Evolutionary conservation across 2,113 vertebrate species (phyloP).

Genomic region (Carollia perspicillata): DNA sequence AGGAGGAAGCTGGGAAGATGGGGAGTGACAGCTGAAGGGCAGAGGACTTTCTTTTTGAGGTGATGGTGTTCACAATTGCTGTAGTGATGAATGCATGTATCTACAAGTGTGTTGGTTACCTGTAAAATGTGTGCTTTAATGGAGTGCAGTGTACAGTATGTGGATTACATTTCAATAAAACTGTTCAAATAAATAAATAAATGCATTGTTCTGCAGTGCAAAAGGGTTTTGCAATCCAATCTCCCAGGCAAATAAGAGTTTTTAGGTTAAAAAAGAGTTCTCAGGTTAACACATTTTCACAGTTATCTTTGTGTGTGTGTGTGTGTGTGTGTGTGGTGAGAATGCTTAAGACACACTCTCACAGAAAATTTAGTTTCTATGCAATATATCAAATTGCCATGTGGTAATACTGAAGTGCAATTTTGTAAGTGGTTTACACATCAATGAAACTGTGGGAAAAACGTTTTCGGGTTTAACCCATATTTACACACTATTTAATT

Average conservation of each 20-base stretch:
- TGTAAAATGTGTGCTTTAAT: background rate
- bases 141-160: background rate
- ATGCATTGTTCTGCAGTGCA: background rate
- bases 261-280: too few relatives aligned
- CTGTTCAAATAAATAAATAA: background rate
- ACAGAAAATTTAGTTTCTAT: too few relatives aligned
- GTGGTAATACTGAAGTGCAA: too few relatives aligned
- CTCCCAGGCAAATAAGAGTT: background rate
- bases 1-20: background rate
- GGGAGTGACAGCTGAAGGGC: background rate
- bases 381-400: too few relatives aligned
- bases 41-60: background rate
- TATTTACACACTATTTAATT: background rate
- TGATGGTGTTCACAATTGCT: background rate
- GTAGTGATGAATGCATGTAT: too few relatives aligned
- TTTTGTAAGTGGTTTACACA: too few relatives aligned
- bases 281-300: too few relatives aligned
- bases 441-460: background rate
- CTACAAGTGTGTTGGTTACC: background rate
- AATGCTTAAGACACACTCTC: too few relatives aligned
- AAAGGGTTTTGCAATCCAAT: background rate
- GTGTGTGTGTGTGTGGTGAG: too few relatives aligned
- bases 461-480: background rate
- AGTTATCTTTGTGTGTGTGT: too few relatives aligned
- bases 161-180: background rate